These are phyloP conservation scores for Pyralis farinalis DNA, from an alignment of 2,888 invertebrate genomes.

Conservation along the genomic window DNA sequence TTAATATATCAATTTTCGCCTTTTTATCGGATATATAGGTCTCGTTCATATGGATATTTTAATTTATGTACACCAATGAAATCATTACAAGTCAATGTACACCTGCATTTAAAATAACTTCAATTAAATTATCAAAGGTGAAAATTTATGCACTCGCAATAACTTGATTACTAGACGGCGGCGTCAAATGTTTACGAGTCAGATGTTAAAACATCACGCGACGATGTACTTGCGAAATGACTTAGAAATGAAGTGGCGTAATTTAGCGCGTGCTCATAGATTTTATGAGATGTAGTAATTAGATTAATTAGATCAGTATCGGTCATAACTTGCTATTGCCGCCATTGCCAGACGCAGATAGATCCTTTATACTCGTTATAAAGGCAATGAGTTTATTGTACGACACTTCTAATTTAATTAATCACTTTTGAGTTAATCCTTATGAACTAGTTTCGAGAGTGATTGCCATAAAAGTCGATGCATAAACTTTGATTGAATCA, in stretches of 20 bases:
- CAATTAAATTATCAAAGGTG: constrained; percentile 3
- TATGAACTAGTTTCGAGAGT: background rate
- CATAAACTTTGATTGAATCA: too few species aligned
- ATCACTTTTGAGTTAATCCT: background rate
- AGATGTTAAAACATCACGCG: constrained; percentile 17
- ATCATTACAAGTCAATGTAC: too few species aligned
- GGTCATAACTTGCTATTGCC: constrained; percentile 27
- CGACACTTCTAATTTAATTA: background rate
- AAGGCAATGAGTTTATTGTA: background rate
- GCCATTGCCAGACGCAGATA: constrained; percentile 3
- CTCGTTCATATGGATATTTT: too few species aligned
- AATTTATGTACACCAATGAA: too few species aligned
- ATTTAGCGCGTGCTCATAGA: constrained; percentile 41
- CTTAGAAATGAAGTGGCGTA: constrained; percentile 34
- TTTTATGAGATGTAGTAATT: constrained; percentile 35
- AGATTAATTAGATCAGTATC: constrained; percentile 39
- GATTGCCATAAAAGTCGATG: background rate
- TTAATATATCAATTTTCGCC: too few species aligned
- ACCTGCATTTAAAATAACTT: too few species aligned
- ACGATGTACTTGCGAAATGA: constrained; percentile 23
- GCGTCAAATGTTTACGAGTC: constrained; percentile 16
- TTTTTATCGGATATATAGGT: too few species aligned
- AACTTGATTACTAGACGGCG: constrained; percentile 13
- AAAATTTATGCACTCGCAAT: constrained; percentile 3
- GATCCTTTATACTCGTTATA: constrained; percentile 3